Conservation (phyloP, 1,140 invertebrate species). For the Brachionus calyciflorus region DNA sequence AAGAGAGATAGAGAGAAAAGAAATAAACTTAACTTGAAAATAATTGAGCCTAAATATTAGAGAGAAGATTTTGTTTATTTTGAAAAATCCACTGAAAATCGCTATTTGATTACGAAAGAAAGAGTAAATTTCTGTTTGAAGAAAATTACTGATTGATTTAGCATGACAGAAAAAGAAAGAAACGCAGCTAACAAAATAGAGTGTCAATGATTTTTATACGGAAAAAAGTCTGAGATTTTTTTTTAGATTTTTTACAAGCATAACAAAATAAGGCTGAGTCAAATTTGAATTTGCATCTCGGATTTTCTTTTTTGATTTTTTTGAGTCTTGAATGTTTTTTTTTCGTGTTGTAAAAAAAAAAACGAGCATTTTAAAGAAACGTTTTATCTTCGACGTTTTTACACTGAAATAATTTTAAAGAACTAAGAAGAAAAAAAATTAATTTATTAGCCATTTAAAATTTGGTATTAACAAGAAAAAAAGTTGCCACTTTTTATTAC, state of each 20-base stretch:
- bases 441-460: slow-evolving; percentile 41
- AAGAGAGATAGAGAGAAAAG: background rate
- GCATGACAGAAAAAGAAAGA: slow-evolving; percentile 30
- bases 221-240: too few species aligned
- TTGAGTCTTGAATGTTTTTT: slow-evolving; percentile 1
- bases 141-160: slow-evolving; percentile 35
- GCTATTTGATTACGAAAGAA: slow-evolving; percentile 19
- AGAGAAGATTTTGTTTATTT: too few species aligned
- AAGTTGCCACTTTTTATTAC: slow-evolving; percentile 17
- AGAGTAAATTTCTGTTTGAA: background rate
- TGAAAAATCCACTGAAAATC: too few species aligned
- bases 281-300: background rate
- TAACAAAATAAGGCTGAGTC: slow-evolving; percentile 6
- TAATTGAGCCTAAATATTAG: too few species aligned
- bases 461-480: background rate
- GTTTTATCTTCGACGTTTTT: slow-evolving; percentile 28
- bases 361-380: background rate
- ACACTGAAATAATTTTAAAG: too few species aligned
- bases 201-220: background rate
- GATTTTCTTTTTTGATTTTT: background rate
- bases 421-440: too few species aligned
- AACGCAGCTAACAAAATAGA: too few species aligned
- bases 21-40: too few species aligned
- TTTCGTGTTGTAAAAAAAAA: background rate
- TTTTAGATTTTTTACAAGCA: slow-evolving; percentile 16